Base-by-base conservation (phyloP, 2,888 invertebrate genomes). In the Chrysolina haemoptera region DNA sequence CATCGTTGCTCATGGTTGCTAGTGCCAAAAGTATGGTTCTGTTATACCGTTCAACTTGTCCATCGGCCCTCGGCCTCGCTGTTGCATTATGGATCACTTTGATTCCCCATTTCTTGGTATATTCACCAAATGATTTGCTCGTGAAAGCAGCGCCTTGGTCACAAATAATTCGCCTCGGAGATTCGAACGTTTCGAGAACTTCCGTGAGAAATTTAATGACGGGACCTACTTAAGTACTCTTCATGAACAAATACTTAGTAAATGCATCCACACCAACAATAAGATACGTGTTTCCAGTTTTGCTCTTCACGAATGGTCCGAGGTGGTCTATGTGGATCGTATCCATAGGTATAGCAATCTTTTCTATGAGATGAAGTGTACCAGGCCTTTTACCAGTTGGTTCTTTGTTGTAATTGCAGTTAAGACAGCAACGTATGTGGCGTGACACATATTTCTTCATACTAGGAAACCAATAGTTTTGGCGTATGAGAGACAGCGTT, bases 161-260 rank as follows among this genome's bases (percentile, higher is more conserved):
- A 59, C 53, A 67, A 20, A 81, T 77, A 9, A 81, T 62, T 40
- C 75, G 27, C 59, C 53, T 67, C 0, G 78, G 76, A n/a, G 71
- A 62, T 2, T 77, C n/a, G 40, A 62, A 62, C 5, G 50, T 62
- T 65, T 59, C 14, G 12, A 75, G 67, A 55, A 77, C 75, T 10
- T 66, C 63, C 3, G 76, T 73, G 18, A 62, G 40, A 40, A 62
- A 62, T 14, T 62, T 41, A 9, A 40, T 40, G 14, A 76, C 65
- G 11, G 71, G 71, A 11, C 16, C 41, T 22, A 69, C 62, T 67
- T 75, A 66, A 0, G 76, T 80, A 43, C 16, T 70, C 55, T 74
- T 78, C 14, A 83, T 76, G 69, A 82, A 82, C 4, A 82, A 77
- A 74, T 83, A 86, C 74, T 84, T 85, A 10, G 83, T 84, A 72